Base-by-base conservation (phyloP, 1,140 invertebrate species). In the Drosophila rufa region DNA sequence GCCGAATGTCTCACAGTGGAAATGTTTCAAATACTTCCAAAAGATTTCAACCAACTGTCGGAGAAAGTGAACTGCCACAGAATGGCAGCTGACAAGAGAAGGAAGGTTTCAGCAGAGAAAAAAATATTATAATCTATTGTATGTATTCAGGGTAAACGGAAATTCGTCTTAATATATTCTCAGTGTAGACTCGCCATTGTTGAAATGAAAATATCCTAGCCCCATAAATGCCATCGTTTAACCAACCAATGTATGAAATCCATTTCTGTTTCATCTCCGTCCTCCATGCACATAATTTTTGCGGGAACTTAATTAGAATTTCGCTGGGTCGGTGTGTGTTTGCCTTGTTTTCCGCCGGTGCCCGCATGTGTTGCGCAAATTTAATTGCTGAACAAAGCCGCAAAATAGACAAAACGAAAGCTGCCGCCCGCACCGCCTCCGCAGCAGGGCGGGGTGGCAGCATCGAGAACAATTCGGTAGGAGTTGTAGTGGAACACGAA, bases 361-460 rank as follows among this genome's bases (percentile, higher is more conserved):
- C 80, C 80, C 87, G 84, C 87, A 89, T 91, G 50, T 91, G 87
- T 77, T 84, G 89, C 53, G 48, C 53, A 77, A 69, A 77, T 82
- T 91, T 91, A 91, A 91, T 91, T 91, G 87, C 78, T 84, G 61
- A 79, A 81, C 81, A 79, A 91, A 91, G 79, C 87, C 87, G 69
- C 89, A 91, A 84, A 77, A 84, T 82, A 91, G 82, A 89, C 76
- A 81, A 64, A 55, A 75, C 62, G 67, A 75, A 79, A 75, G 66
- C 56, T 64, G 25, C 46, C 62, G 46, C 42, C 48, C 58, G 48
- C 57, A 65, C 42, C 53, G 48, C 53, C 22, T 58, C 60, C 48
- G 43, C 48, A 36, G 17, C 17, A 12, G 3, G 17, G 17, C 33
- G 15, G 1, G 50, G 7, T 6, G 17, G 17, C 17, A 55, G 2